Conservation (phyloP, 1,140 invertebrate genomes). For the Dendrolimus kikuchii region DNA sequence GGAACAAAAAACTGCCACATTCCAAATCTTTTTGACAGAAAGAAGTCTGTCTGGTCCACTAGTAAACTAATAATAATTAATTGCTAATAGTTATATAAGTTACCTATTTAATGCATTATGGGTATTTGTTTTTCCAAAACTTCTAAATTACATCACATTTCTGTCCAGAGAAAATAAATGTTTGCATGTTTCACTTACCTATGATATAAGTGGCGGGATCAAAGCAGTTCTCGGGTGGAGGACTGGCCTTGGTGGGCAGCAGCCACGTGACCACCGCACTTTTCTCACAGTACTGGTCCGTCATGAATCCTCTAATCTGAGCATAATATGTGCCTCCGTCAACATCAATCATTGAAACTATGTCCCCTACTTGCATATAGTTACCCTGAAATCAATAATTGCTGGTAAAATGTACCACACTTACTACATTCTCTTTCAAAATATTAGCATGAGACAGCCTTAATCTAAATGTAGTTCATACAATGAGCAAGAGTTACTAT, state of each 20-base stretch:
- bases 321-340: constrained; percentile 89
- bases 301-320: constrained; percentile 90
- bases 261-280: constrained; percentile 95
- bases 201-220: constrained; percentile 94
- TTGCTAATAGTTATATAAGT: too few relatives aligned
- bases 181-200: constrained; percentile 64
- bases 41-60: too few relatives aligned
- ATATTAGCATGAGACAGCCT: too few relatives aligned
- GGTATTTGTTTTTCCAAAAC: not conserved
- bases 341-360: constrained; percentile 88
- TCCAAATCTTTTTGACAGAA: too few relatives aligned
- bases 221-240: constrained; percentile 83
- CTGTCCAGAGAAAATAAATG: too few relatives aligned
- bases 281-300: constrained; percentile 95
- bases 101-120: not conserved
- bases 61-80: too few relatives aligned
- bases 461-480: too few relatives aligned
- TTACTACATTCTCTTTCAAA: too few relatives aligned
- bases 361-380: constrained; percentile 93
- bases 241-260: constrained; percentile 88
- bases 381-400: constrained; percentile 72
- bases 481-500: too few relatives aligned
- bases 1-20: too few relatives aligned
- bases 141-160: too few relatives aligned
- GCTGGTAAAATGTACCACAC: too few relatives aligned